Evolutionary conservation across 2,888 invertebrate genomes (phyloP), one percentile per base, ranked within the genome.

Genomic region (Pyrgus malvae): DNA sequence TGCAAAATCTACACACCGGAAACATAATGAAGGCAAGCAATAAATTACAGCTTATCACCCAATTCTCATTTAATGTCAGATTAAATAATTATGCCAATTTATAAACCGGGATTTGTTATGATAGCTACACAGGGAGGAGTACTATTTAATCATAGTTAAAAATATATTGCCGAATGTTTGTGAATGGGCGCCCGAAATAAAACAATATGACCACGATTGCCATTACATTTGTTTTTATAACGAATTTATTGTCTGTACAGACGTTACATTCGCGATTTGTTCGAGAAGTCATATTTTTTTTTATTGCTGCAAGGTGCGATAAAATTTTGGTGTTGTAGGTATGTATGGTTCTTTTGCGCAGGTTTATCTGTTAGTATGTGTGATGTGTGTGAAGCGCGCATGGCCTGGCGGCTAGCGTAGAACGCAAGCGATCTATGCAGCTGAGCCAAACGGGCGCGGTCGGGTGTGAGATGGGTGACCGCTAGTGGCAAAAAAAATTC

Each of bases 191-290:
- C 45, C 9, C 21, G 45, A 45, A 45, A 45, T 45, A 45, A 33
- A 45, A 19, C 44, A 45, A 31, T 31, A 29, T 45, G 11, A 23
- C 31, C 12, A 19, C 31, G 29, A 45, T 45, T 45, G 14, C 45
- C 45, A 45, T 45, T 45, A 45, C 44, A 44, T 44, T 29, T 29
- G 44, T 44, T 44, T 44, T 44, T 44, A 44, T 31, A 17, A 33
- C 31, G 12, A 45, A 45, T 45, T 45, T 45, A 31, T 45, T 45
- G 45, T 31, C 29, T 14, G 42, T 42, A n/a, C 31, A 27, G 5
- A 29, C 42, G n/a, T 27, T 19, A 44, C 7, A 8, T 40, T 8
- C 16, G 41, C 25, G 14, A 27, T 27, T 14, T 27, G 27, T 25
- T 25, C 23, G 25, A 25, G 12, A 41, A 23, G 11, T 5, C 9